These are phyloP conservation scores for Apaloderma vittatum DNA, from an alignment of 2,113 vertebrate genomes.

Conservation along the genomic window DNA sequence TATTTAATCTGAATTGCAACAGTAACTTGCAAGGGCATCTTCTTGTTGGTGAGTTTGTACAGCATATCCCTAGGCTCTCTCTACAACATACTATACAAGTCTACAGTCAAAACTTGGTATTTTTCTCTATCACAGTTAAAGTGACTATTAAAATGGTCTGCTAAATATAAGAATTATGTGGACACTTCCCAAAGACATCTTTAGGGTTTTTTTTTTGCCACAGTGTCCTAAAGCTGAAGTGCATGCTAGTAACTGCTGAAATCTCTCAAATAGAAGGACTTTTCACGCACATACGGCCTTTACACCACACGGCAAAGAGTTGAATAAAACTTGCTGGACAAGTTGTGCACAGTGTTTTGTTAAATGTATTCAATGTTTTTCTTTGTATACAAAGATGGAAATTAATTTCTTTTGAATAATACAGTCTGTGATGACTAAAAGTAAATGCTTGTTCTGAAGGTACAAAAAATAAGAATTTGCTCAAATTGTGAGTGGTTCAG, in stretches of 20 bases:
- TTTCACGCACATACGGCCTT: too few relatives aligned
- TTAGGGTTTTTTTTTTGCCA: not conserved
- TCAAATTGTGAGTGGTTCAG: not conserved
- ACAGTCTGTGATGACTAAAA: not conserved
- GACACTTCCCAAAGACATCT: not conserved
- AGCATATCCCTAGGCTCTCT: not conserved
- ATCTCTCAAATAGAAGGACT: not conserved
- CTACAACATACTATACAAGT: not conserved
- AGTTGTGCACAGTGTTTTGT: not conserved
- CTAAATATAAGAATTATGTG: not conserved
- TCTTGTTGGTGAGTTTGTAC: not conserved
- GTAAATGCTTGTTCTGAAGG: not conserved
- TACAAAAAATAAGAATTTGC: not conserved
- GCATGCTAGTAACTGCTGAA: not conserved
- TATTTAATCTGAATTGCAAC: not conserved
- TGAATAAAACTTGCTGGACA: not conserved
- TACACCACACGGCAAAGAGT: too few relatives aligned
- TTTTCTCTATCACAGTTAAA: not conserved
- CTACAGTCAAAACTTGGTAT: not conserved
- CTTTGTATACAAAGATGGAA: not conserved
- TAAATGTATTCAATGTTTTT: not conserved
- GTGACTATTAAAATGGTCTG: not conserved
- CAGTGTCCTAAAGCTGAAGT: not conserved
- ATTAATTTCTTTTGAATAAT: not conserved
- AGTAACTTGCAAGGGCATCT: not conserved